phyloP scores from a whole-genome alignment of 2,888 invertebrate species.

The Protonemura montana region DNA sequence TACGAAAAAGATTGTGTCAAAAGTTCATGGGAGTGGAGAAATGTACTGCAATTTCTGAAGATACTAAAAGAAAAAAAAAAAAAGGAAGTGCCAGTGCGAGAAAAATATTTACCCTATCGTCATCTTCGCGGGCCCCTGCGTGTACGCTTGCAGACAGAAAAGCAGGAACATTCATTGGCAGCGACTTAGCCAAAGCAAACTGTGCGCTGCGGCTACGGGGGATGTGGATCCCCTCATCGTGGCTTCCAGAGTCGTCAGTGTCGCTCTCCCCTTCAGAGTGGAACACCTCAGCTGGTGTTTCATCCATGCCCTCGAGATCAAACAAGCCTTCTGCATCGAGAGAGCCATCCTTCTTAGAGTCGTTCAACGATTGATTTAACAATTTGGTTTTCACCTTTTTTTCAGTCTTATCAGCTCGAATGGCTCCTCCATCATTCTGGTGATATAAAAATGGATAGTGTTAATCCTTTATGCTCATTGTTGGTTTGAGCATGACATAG shows the following conservation, averaged over 20 bases:
- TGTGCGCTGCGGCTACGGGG: conserved; percentile 59
- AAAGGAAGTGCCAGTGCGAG: no score
- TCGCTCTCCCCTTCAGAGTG: conserved; percentile 69
- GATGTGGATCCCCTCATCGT: conserved; percentile 69
- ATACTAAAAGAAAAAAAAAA: no score
- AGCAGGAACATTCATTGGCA: conserved; percentile 79
- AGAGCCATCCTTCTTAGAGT: conserved; percentile 43
- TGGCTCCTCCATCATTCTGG: conserved; percentile 33
- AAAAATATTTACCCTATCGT: conserved; percentile 45
- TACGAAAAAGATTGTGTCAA: no score
- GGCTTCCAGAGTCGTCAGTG: conserved; percentile 69
- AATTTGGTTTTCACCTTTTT: conserved; percentile 42
- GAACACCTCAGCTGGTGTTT: conserved; percentile 54
- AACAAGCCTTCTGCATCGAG: conserved; percentile 78
- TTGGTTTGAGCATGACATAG: not conserved
- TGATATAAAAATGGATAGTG: not conserved
- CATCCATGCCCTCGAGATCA: conserved; percentile 77
- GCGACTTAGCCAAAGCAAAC: conserved; percentile 71
- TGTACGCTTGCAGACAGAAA: conserved; percentile 57
- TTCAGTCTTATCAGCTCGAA: conserved; percentile 40
- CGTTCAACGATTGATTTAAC: conserved; percentile 27
- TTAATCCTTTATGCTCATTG: conserved; percentile 7
- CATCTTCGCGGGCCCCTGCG: conserved; percentile 46
- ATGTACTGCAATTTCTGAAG: no score
- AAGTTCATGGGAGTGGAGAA: no score